Evolutionary conservation across 2,797 vertebrate genomes (phyloP).

Genomic region (Novumbra hubbsi): DNA sequence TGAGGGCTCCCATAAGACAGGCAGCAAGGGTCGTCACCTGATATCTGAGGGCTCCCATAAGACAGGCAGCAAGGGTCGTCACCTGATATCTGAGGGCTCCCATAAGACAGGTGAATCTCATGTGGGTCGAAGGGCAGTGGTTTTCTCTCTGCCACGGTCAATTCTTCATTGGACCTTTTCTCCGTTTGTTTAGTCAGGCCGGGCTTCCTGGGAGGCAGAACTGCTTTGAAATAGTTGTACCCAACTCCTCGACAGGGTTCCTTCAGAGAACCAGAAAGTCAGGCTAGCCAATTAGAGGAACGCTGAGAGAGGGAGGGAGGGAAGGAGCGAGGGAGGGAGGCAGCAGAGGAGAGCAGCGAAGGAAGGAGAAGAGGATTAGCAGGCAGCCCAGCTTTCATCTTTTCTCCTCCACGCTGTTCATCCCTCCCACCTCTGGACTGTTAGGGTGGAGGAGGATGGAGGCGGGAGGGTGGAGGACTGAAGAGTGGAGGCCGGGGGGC

Average conservation of each 20-base stretch:
- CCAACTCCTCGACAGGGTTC: neutral
- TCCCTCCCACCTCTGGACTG: conserved; percentile 38
- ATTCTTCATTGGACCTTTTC: conserved; percentile 20
- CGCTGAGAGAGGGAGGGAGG: neutral
- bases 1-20: conserved; percentile 20
- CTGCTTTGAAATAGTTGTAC: conserved; percentile 24
- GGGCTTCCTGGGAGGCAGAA: conserved; percentile 15
- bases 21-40: conserved; percentile 40
- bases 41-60: conserved; percentile 33
- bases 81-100: conserved; percentile 40
- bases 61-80: conserved; percentile 35
- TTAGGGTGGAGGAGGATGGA: neutral
- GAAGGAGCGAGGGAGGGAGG: conserved; percentile 34
- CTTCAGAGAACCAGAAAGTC: neutral
- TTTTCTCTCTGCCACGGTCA: conserved; percentile 10
- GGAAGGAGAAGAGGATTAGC: conserved; percentile 56
- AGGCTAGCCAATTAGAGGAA: neutral
- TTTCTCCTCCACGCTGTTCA: conserved; percentile 15
- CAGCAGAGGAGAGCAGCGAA: conserved; percentile 44
- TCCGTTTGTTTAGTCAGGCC: conserved; percentile 12
- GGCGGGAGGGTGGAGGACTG: conserved; percentile 20
- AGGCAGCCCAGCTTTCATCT: conserved; percentile 15
- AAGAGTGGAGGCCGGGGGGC: conserved; percentile 23
- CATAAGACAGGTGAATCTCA: conserved; percentile 8
- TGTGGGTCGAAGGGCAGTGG: conserved; percentile 31